Evolutionary conservation across 1,140 invertebrate species (phyloP).

Genomic region (Trypoxylus dichotomus): DNA sequence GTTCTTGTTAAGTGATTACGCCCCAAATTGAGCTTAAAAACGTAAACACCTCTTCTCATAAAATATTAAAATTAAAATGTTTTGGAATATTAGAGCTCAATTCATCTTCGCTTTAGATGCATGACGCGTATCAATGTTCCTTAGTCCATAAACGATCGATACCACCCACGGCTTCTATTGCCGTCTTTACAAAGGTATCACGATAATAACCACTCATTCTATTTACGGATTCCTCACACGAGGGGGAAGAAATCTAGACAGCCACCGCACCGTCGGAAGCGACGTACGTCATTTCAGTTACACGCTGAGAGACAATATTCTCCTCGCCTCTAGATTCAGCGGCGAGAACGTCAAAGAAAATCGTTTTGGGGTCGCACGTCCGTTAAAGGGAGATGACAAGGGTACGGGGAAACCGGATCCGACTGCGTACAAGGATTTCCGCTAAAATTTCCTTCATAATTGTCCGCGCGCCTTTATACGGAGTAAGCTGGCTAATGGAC

Average conservation of each 20-base stretch:
- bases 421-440: conserved; percentile 17
- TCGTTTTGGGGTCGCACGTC: neutral
- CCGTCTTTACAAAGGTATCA: neutral
- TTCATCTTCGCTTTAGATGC: neutral
- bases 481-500: conserved; percentile 7
- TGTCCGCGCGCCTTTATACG: neutral
- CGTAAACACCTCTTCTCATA: too few species aligned
- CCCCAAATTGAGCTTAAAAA: too few species aligned
- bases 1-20: too few species aligned
- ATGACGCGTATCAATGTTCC: neutral
- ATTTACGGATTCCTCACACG: neutral
- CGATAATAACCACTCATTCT: neutral
- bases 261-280: neutral
- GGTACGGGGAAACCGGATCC: conserved; percentile 9
- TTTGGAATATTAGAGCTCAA: neutral
- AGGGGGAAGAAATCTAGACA: neutral
- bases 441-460: conserved; percentile 17
- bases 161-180: neutral
- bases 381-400: neutral
- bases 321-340: neutral
- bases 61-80: too few species aligned
- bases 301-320: neutral
- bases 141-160: neutral
- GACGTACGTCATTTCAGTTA: neutral
- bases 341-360: conserved; percentile 6